Evolutionary conservation across 2,113 vertebrate genomes (phyloP), one percentile per base, ranked within the genome.

Genomic region (Gnathonemus echidnorhynchus): DNA sequence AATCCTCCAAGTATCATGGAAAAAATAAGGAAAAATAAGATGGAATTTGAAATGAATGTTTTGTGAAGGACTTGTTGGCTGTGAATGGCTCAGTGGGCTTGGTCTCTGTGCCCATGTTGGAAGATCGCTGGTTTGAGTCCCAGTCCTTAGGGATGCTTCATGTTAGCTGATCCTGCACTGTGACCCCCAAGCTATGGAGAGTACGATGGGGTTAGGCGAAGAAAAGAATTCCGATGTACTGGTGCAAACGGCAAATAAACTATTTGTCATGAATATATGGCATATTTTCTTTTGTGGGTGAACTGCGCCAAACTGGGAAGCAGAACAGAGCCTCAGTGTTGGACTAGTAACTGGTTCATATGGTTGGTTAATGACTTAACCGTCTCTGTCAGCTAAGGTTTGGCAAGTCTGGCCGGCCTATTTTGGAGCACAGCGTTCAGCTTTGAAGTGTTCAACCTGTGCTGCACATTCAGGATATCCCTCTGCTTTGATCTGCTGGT

Each of bases 401-500:
- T 49, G 24, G 86, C 45, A 31, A 15, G 49, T 46, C n/a, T 21
- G 15, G 13, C 21, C 2, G 31, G 8, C n/a, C 2, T 19, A n/a
- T 53, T 53, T 53, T 87, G 19, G 48, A 53, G 7, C 13, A 31
- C 27, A 39, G 13, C 50, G 2, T 56, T 53, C 24, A 17, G 17
- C 86, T 87, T 53, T 53, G 86, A 87, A 87, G 86, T 87, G n/a
- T 53, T 35, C 45, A 35, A 42, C 86, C 50, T 53, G 50, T 31
- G 1, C 49, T 49, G 27, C 35, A 6, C 66, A 35, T 80, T 8
- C 15, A 50, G 88, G 88, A 49, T 19, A 9, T n/a, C 53, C 45
- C 39, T 2, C 35, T 7, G 19, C 58, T 88, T 88, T 88, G 45
- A 88, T 88, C 39, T 49, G 17, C 88, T 80, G 46, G n/a, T 9